Evolutionary conservation across 2,888 invertebrate genomes (phyloP), one percentile per base, ranked within the genome.

Genomic region (Epistrophe eligans): DNA sequence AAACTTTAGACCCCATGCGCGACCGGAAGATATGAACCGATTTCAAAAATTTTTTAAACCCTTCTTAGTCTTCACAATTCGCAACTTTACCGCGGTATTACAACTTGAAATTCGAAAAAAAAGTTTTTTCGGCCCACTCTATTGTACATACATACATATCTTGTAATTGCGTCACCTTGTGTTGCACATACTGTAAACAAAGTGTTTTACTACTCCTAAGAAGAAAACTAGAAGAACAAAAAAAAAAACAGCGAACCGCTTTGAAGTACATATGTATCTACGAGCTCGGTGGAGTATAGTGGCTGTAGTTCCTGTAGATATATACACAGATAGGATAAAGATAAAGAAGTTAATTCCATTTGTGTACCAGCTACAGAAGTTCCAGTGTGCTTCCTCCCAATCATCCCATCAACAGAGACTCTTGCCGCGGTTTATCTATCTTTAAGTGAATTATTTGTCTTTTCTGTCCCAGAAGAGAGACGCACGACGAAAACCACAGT

Each of bases 101-200:
- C n/a, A n/a, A n/a, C n/a, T n/a, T n/a, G n/a, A n/a, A n/a, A n/a
- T n/a, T n/a, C n/a, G n/a, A n/a, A n/a, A n/a, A n/a, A n/a, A n/a
- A n/a, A n/a, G n/a, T n/a, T n/a, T n/a, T n/a, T n/a, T n/a, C n/a
- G n/a, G n/a, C n/a, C n/a, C n/a, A n/a, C n/a, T n/a, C n/a, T n/a
- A n/a, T n/a, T n/a, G n/a, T n/a, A n/a, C n/a, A n/a, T n/a, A n/a
- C n/a, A n/a, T n/a, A n/a, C n/a, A n/a, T n/a, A 32, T n/a, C 19
- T 24, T 64, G 40, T 64, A 35, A 58, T 70, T 81, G 67, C 67
- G 73, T 79, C 55, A 79, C 67, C 58, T 81, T 77, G 67, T 48
- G 60, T 83, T 79, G 82, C 72, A 73, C 77, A 73, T n/a, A 73
- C 79, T 84, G 74, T 84, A 84, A 84, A 84, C 84, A 84, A 64